Evolutionary conservation across 2,888 invertebrate genomes (phyloP), one percentile per base, ranked within the genome.

Genomic region (Orthosia cruda): DNA sequence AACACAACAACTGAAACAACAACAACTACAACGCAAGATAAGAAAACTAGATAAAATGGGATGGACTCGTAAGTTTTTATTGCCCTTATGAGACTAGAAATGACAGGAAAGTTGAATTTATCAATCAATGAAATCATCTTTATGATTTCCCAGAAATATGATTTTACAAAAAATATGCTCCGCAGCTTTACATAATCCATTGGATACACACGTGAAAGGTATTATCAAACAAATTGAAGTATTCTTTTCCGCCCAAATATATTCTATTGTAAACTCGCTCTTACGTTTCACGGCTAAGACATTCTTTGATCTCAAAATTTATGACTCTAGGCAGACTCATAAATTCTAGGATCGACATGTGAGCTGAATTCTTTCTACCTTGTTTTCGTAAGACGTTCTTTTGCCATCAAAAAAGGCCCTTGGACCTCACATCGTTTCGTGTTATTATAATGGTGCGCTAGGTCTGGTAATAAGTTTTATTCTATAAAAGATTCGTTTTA

Each of bases 231-330:
- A 59, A 68, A 66, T 58, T 63, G 40, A 62, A 61, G 78, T 66
- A 47, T 59, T 63, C 13, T 57, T 69, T 40, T 15, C 18, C 13
- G 5, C 4, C 23, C 16, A 55, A 59, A 78, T 68, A 63, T 50
- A 59, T 80, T 68, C 64, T 68, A 65, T 80, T 73, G 74, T 65
- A 65, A 84, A 73, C 64, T 80, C 9, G 32, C 23, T 52, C 20
- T 40, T 50, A 68, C 65, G 9, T 73, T 66, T 62, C 52, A 20
- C 12, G 5, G 59, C 55, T 54, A 61, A 84, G 20, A 52, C 49
- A 52, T 67, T 12, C 64, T 84, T 84, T 73, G 64, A 73, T 87
- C 74, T 61, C 59, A 58, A 69, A 71, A 87, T 85, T 74, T 85
- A 87, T 75, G 71, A 68, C 66, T 74, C 54, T 70, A 58, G 67